Conservation (phyloP, 2,888 invertebrate genomes). For the Apoda limacodes region DNA sequence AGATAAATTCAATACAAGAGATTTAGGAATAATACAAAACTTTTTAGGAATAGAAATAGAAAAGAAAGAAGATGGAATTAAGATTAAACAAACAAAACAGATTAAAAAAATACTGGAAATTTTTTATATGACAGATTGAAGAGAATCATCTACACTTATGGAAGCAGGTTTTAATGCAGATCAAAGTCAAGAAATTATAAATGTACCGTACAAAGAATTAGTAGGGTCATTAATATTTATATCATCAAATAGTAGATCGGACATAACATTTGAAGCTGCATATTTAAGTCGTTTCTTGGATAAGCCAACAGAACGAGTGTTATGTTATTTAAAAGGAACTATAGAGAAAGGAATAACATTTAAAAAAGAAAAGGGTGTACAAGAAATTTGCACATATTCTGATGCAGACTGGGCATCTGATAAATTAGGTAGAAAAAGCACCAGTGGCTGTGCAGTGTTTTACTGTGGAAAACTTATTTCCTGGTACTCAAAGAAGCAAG, state of each 20-base stretch:
- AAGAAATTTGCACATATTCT: slow-evolving; percentile 15
- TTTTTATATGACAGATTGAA: too few relatives aligned
- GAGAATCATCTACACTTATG: too few relatives aligned
- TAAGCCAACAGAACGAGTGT: too few relatives aligned
- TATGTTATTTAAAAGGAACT: background rate
- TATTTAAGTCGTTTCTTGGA: background rate
- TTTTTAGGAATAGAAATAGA: too few relatives aligned
- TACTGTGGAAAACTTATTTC: slow-evolving; percentile 19
- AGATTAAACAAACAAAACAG: too few relatives aligned
- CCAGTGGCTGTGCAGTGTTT: slow-evolving; percentile 21
- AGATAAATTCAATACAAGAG: too few relatives aligned
- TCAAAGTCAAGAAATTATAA: too few relatives aligned
- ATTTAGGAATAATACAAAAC: too few relatives aligned
- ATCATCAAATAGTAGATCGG: background rate
- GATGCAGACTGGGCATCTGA: slow-evolving; percentile 23
- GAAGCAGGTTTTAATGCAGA: too few relatives aligned
- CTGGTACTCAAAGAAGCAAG: slow-evolving; percentile 24
- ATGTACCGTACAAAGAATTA: background rate
- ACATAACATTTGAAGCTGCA: background rate
- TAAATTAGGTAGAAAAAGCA: slow-evolving; percentile 18
- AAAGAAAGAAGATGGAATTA: too few relatives aligned
- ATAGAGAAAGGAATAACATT: background rate
- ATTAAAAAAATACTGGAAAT: too few relatives aligned
- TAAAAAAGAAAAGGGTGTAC: background rate
- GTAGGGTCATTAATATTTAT: background rate